phyloP scores from a whole-genome alignment of 2,888 invertebrate species.

The Cremastinae sp. region DNA sequence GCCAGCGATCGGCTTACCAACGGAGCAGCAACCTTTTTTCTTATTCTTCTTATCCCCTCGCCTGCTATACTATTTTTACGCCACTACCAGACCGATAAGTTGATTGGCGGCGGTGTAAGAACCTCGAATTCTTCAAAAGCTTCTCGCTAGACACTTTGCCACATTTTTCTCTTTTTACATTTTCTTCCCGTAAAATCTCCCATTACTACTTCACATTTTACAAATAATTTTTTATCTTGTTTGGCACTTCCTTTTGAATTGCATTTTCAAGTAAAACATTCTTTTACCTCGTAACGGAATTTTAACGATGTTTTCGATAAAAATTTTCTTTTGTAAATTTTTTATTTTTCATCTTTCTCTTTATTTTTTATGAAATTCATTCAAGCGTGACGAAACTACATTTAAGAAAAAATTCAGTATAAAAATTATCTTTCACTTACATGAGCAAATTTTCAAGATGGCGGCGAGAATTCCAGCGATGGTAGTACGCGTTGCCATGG shows the following conservation, averaged over 20 bases:
- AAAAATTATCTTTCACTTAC: slow-evolving; percentile 76
- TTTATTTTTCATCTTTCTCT: not conserved
- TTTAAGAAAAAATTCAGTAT: no score
- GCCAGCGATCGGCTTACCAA: slow-evolving; percentile 59
- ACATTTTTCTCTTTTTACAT: slow-evolving; percentile 21
- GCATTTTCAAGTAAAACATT: no score
- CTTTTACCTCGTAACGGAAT: no score
- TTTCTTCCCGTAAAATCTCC: no score
- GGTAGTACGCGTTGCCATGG: slow-evolving; percentile 77
- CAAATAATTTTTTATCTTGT: not conserved
- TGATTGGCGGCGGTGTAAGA: slow-evolving; percentile 44
- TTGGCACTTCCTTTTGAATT: no score
- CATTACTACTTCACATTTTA: not conserved
- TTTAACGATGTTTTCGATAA: not conserved
- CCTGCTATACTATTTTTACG: slow-evolving; percentile 44
- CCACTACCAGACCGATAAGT: slow-evolving; percentile 50
- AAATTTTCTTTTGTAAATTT: not conserved
- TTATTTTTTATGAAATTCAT: no score
- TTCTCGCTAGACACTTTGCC: slow-evolving; percentile 23
- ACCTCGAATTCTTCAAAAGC: slow-evolving; percentile 29
- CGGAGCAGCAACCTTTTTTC: slow-evolving; percentile 15
- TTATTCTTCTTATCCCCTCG: no score
- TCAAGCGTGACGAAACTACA: no score
- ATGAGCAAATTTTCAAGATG: slow-evolving; percentile 76
- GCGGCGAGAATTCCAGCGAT: slow-evolving; percentile 74